Evolutionary conservation across 2,888 invertebrate species (phyloP).

Genomic region (Dynastes tityus): DNA sequence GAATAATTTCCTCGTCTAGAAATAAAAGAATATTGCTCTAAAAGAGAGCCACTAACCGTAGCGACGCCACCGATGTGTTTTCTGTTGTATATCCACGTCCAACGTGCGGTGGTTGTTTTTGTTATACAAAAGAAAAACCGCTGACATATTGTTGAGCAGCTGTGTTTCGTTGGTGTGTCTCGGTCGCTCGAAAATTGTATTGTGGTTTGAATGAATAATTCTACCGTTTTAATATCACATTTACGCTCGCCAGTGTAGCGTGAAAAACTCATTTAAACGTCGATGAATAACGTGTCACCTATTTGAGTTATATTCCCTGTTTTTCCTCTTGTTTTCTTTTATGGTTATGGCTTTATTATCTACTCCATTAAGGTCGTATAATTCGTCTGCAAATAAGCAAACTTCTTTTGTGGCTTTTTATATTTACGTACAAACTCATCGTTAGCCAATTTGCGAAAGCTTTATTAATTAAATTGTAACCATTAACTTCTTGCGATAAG

Average conservation of each 20-base stretch:
- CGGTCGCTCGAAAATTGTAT: conserved; percentile 3
- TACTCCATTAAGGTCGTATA: no score
- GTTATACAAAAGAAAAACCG: not conserved
- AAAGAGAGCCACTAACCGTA: not conserved
- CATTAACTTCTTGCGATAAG: no score
- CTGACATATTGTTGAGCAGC: conserved; percentile 19
- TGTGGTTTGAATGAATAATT: conserved; percentile 18
- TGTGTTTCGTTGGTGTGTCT: not conserved
- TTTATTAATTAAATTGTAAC: no score
- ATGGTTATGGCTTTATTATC: no score
- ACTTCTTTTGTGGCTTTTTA: no score
- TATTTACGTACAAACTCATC: no score
- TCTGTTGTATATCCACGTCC: not conserved
- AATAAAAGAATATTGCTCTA: not conserved
- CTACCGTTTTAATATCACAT: conserved; percentile 15
- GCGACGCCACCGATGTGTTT: not conserved
- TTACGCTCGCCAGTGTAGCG: not conserved
- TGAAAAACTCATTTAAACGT: no score
- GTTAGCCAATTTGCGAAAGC: no score
- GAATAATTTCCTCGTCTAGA: not conserved
- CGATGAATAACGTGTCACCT: no score
- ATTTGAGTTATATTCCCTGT: no score
- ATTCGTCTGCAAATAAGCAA: no score
- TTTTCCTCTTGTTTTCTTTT: no score
- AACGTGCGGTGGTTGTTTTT: conserved; percentile 10